Conservation (phyloP, 2,797 vertebrate species). For the Manis crassicaudata region DNA sequence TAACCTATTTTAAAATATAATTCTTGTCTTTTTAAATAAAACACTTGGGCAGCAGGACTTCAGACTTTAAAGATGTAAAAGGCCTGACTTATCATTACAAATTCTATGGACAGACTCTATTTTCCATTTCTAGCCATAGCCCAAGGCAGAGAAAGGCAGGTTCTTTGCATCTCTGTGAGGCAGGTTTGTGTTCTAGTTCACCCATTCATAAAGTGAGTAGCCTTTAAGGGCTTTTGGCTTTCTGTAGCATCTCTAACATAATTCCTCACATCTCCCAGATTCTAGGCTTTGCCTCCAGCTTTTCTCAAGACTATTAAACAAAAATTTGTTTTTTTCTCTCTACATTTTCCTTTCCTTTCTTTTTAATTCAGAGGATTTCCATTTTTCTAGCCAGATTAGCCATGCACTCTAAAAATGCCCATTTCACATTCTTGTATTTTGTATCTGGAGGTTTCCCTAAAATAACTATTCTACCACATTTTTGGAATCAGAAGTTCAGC, state of each 20-base stretch:
- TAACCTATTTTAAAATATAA: neutral
- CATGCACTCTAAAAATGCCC: neutral
- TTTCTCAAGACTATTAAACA: neutral
- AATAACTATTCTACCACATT: neutral
- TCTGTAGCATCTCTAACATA: neutral
- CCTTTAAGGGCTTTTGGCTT: neutral
- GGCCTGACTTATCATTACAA: neutral
- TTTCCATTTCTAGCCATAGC: neutral
- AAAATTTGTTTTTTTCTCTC: neutral
- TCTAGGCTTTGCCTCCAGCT: neutral
- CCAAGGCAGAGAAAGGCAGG: neutral
- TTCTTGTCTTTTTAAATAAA: neutral
- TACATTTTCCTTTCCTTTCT: neutral
- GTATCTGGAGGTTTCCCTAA: neutral
- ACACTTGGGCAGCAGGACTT: neutral
- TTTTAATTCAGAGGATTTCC: neutral
- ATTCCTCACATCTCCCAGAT: neutral
- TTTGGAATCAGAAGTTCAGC: neutral
- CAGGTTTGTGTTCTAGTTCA: neutral
- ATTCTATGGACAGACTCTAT: neutral
- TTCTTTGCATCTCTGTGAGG: neutral
- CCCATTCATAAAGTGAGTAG: neutral
- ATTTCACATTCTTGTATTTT: neutral
- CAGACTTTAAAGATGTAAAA: conserved; percentile 9
- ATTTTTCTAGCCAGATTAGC: neutral